Base-by-base conservation (phyloP, 1,140 invertebrate genomes). In the Helicoverpa armigera region DNA sequence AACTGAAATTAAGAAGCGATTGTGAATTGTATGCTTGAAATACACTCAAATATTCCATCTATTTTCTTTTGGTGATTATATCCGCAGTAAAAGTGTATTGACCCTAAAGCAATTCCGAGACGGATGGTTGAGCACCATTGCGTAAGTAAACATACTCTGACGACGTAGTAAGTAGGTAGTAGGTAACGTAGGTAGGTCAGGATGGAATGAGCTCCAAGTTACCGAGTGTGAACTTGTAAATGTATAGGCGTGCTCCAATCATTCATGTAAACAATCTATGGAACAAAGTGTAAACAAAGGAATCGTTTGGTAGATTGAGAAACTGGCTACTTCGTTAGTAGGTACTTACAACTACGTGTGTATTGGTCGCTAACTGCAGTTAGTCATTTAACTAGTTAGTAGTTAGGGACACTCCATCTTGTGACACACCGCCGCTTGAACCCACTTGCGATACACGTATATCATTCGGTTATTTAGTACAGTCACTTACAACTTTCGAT, bases 361-460 rank as follows among this genome's bases (percentile, higher is more conserved):
- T 63, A 61, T 29, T 79, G 83, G 70, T 79, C 86, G 89, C 86
- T 90, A 88, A 89, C 85, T 89, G 85, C 84, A 81, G 80, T 87
- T 86, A 85, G 78, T 85, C 84, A 73, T 53, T 61, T 61, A 50
- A 75, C 35, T 84, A 81, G 80, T 85, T 86, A 82, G 76, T 84
- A 81, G 80, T 85, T 86, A 82, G 76, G 74, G 79, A 61, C 81
- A 83, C 76, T 82, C 77, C 48, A 75, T 80, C 58, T 58, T 75
- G 84, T 85, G 85, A 88, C 89, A 90, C 86, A 87, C 84, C 67
- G 82, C 69, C 83, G 61, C 83, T 88, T 85, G 84, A 88, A 90
- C 85, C 86, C 84, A 87, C 87, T 86, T 85, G 85, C 70, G 48
- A 48, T 83, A 31, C 69, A 72, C 69, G 50, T 54, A 53, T 53